Base-by-base conservation (phyloP, 2,888 invertebrate genomes). In the Caenorhabditis japonica region DNA sequence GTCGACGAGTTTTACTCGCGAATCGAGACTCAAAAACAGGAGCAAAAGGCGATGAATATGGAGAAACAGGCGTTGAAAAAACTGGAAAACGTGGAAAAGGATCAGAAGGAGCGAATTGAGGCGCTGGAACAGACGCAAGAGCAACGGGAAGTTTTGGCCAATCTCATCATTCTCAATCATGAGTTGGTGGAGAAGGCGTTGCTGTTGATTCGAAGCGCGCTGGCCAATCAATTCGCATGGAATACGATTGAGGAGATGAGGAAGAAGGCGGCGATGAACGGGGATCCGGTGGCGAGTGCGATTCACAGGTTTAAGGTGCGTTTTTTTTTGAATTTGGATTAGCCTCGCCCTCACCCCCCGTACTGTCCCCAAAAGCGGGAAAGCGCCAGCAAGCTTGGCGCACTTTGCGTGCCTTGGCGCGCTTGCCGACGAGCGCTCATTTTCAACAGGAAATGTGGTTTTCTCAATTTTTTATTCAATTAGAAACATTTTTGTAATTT, bases 1-100 rank as follows among this genome's bases (percentile, higher is more conserved):
- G 94, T 95, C 0, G 99, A 99, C 89, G 95, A 97, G 87, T 99
- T 94, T 89, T 99, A 92, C 90, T 97, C 97, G 0, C 92, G 93
- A 46, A 58, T 74, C 15, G 80, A 77, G 34, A 74, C 73, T 0
- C 80, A 80, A 21, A 77, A 77, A 59, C 64, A 75, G 83, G 97
- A 99, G 87, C 89, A 95, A 85, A 94, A 93, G 89, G 91, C 90
- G 15, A 77, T 91, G 27, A 91, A 91, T 71, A 91, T 91, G 89
- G 97, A 99, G 88, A 92, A 93, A 39, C 94, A 95, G 71, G 97
- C 97, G 0, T 88, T 97, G 87, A 97, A 96, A 88, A 99, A 99
- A 88, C 90, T 99, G 33, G 93, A 94, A 43, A 95, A 97, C 89
- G 95, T 99, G 0, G 92, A 92, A 78, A 93, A 93, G 75, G 99